Conservation (phyloP, 2,113 vertebrate species). For the Hipposideros armiger region DNA sequence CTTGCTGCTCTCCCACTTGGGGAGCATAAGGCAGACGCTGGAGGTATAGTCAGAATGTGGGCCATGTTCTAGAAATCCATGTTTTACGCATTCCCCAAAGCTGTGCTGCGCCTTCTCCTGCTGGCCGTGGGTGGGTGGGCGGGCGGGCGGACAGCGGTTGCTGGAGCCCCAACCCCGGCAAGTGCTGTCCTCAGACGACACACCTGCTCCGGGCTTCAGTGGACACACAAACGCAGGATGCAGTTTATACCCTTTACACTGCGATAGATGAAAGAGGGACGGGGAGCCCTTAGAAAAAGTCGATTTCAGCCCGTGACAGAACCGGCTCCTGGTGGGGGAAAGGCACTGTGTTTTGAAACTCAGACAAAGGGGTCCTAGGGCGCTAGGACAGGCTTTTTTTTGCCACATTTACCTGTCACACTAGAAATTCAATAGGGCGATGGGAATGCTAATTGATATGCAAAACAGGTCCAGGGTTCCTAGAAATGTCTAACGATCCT, state of each 20-base stretch:
- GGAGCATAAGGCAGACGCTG: conserved; percentile 30
- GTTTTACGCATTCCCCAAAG: neutral
- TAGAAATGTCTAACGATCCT: conserved; percentile 78
- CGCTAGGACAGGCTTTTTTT: conserved; percentile 40
- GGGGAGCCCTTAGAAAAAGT: neutral
- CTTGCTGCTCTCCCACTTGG: neutral
- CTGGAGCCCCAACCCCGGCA: neutral
- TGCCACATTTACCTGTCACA: conserved; percentile 71
- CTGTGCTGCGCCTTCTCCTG: neutral
- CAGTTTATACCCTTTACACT: neutral
- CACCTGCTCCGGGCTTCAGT: neutral
- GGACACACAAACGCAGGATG: neutral
- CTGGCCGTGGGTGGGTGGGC: neutral
- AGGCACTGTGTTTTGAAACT: neutral
- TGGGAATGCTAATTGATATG: conserved; percentile 77
- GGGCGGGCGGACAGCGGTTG: neutral
- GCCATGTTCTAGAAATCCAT: conserved; percentile 49
- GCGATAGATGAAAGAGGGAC: neutral
- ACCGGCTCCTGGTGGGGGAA: neutral
- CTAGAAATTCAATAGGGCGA: conserved; percentile 76
- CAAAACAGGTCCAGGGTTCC: conserved; percentile 76
- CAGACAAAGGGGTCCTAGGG: conserved; percentile 60
- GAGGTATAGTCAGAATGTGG: neutral
- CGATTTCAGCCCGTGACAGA: conserved; percentile 34
- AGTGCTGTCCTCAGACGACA: neutral